Base-by-base conservation (phyloP, 1,140 invertebrate genomes). In the Drosophila santomea region DNA sequence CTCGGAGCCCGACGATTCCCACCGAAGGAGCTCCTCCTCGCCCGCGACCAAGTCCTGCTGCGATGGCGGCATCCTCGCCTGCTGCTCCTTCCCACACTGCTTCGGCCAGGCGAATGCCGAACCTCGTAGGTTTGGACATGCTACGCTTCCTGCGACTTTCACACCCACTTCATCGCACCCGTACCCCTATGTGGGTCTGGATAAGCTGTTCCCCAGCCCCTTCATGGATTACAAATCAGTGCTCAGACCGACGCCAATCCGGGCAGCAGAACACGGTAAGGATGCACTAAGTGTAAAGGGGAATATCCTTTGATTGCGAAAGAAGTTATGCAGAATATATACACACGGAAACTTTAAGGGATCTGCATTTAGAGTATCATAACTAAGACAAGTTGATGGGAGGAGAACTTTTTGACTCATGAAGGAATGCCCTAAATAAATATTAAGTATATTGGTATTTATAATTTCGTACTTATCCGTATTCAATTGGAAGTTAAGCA, bases 151-250 rank as follows among this genome's bases (percentile, higher is more conserved):
- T 7, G 35, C 54, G 1, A 11, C 62, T 25, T 36, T 45, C 8
- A 28, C 64, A 10, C 45, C 52, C 28, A 14, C 48, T 4, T 23
- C 50, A 14, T 17, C 41, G 8, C 63, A 74, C 38, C 25, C 45
- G 2, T 88, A 77, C 38, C 51, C 54, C 41, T 88, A 74, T 50
- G 64, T 69, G 4, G 77, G 72, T 41, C 43, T 84, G 25, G 76
- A 89, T 32, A 84, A 89, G 48, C 76, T 89, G 23, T 89, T 84
- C 74, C 80, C 77, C 11, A 43, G 41, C 39, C 39, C 90, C 39
- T 78, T 79, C 62, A 78, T 82, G 83, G 90, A 90, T 88, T 91
- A 88, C 61, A 91, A 90, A 56, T 82, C 86, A 2, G 76, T 91
- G 20, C 56, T 91, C 17, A 76, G 90, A 45, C 90, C 90, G 10